Conservation (phyloP, 1,140 invertebrate genomes). For the Saxidomus purpurata region DNA sequence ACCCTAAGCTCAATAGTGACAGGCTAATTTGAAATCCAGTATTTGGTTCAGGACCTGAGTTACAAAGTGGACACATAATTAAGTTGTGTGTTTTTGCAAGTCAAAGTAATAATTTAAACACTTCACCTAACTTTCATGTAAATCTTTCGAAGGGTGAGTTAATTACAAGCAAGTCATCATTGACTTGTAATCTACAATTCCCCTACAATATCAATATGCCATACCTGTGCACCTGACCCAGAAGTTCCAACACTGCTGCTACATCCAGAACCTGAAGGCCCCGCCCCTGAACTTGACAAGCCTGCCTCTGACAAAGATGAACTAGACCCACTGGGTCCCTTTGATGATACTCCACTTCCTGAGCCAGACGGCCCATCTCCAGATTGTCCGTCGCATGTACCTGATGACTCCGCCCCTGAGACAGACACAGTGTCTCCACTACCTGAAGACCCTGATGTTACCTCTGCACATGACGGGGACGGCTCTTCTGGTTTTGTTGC, state of each 20-base stretch:
- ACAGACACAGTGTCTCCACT: background rate
- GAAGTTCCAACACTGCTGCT: conserved; percentile 8
- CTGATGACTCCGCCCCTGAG: conserved; percentile 5
- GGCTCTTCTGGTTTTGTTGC: background rate
- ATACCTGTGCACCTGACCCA: conserved; percentile 50
- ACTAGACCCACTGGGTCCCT: background rate
- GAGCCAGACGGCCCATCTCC: background rate
- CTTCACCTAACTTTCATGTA: too few species aligned
- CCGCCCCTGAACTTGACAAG: background rate
- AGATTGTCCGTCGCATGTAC: background rate
- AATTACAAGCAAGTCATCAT: too few species aligned
- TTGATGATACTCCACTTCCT: conserved; percentile 22
- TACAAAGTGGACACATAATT: too few species aligned
- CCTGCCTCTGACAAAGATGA: background rate
- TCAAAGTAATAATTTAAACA: too few species aligned
- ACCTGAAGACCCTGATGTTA: background rate
- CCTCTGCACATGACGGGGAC: background rate
- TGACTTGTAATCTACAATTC: too few species aligned
- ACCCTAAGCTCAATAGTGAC: too few species aligned
- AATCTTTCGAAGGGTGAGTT: too few species aligned
- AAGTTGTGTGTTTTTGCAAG: too few species aligned
- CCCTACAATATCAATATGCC: too few species aligned
- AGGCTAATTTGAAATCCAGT: too few species aligned
- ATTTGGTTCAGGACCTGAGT: too few species aligned
- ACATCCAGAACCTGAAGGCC: conserved; percentile 75